Conservation (phyloP, 2,797 vertebrate genomes). For the Phyllotis vaccarum region DNA sequence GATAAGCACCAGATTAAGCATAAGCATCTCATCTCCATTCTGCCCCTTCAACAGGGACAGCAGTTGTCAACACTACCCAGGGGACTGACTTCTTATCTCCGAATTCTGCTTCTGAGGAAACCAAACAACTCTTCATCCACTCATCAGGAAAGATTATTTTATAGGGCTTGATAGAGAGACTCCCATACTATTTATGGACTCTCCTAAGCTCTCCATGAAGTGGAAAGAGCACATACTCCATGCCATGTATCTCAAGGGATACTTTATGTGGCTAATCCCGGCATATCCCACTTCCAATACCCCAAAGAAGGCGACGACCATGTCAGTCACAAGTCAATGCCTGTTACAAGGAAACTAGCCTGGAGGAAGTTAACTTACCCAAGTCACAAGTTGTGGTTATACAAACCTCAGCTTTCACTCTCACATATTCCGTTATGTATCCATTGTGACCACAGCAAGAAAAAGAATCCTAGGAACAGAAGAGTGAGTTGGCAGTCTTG, state of each 20-base stretch:
- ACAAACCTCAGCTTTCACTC: not conserved
- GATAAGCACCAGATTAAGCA: not conserved
- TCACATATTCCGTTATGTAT: not conserved
- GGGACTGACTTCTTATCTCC: not conserved
- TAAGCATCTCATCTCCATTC: not conserved
- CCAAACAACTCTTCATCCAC: not conserved
- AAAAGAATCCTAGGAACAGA: not conserved
- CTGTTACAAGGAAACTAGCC: not conserved
- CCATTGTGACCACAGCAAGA: not conserved
- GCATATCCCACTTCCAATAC: not conserved
- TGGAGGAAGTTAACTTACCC: fast-evolving
- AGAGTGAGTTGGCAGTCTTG: not conserved
- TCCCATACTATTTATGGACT: not conserved
- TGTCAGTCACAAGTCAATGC: no score
- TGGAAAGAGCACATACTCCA: no score
- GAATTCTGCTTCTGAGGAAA: not conserved
- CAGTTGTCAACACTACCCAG: not conserved
- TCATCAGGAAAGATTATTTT: not conserved
- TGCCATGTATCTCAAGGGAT: not conserved
- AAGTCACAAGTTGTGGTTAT: not conserved
- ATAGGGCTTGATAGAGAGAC: not conserved
- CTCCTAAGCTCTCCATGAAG: not conserved
- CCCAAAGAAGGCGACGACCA: not conserved
- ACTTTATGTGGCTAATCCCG: no score
- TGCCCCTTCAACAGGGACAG: no score